These are phyloP conservation scores for Rhopalosiphum maidis DNA, from an alignment of 1,140 invertebrate genomes.

Conservation along the genomic window DNA sequence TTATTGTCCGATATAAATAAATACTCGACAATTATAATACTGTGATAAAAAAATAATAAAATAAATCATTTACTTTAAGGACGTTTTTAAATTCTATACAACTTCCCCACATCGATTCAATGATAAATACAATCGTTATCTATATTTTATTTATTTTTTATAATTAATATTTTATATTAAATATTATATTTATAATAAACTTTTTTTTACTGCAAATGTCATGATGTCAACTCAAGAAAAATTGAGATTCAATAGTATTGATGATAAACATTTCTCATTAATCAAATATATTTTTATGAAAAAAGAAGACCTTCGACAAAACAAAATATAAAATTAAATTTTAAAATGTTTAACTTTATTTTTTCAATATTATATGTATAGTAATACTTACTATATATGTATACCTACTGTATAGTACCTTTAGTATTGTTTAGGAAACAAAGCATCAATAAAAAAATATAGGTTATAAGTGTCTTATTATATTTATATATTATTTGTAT, in stretches of 20 bases:
- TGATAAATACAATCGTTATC: not conserved
- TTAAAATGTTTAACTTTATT: not conserved
- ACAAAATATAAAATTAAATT: not conserved
- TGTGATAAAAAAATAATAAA: not conserved
- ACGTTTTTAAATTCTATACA: not conserved
- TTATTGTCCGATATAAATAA: no score
- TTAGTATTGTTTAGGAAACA: not conserved
- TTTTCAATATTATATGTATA: not conserved
- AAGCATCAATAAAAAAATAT: not conserved
- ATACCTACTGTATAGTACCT: not conserved
- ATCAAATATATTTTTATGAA: not conserved
- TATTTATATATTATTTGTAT: not conserved
- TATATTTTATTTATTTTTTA: not conserved
- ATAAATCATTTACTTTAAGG: not conserved
- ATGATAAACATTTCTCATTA: not conserved
- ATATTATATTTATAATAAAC: not conserved
- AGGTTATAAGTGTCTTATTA: not conserved
- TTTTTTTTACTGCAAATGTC: not conserved
- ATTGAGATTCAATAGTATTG: not conserved
- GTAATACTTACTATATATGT: not conserved
- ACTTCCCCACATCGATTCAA: not conserved
- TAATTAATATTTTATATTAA: not conserved
- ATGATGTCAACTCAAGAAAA: not conserved
- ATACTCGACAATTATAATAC: not conserved
- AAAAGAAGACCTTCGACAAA: not conserved